A percentile compares a stretch with the other conserved stretches of the same genome.
Conservation (phyloP, 2,113 vertebrate species). For the Chaetodon trifascialis region DNA sequence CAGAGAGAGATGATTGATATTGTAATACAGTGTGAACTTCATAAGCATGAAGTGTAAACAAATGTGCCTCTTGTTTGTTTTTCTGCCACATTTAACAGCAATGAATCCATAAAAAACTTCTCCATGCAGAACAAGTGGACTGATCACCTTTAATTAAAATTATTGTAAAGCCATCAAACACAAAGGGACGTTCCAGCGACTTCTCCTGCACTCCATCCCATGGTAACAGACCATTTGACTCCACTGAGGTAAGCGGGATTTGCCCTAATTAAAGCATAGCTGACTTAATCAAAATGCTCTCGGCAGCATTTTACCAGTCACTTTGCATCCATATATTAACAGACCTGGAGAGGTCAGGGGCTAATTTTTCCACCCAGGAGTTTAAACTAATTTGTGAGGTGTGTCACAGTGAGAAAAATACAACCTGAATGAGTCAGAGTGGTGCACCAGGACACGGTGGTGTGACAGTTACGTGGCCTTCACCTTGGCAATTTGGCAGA, state of each 20-base stretch:
- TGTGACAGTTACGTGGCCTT: not conserved
- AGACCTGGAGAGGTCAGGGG: conserved; percentile 44
- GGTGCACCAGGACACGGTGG: not conserved
- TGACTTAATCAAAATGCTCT: conserved; percentile 57
- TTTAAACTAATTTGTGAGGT: conserved; percentile 18
- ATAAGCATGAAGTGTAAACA: not conserved
- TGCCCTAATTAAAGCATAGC: conserved; percentile 64
- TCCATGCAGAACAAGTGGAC: conserved; percentile 15
- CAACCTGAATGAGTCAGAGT: conserved; percentile 8
- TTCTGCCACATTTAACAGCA: conserved; percentile 15
- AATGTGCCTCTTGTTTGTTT: conserved; percentile 7
- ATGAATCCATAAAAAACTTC: conserved; percentile 2
- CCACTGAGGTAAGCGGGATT: conserved; percentile 60
- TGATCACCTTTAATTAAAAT: conserved; percentile 24
- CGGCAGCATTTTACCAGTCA: conserved; percentile 59
- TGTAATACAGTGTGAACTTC: conserved; percentile 10
- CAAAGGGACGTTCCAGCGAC: conserved; percentile 35
- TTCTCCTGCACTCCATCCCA: conserved; percentile 26
- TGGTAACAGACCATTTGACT: conserved; percentile 55
- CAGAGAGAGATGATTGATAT: not conserved
- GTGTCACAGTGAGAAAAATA: conserved; percentile 7
- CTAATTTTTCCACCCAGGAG: conserved; percentile 43
- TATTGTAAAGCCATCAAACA: conserved; percentile 47
- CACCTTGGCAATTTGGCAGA: conserved; percentile 34
- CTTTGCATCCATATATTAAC: conserved; percentile 54